These are phyloP conservation scores for Bambusicola thoracicus DNA, from an alignment of 2,113 vertebrate species.

Conservation along the genomic window DNA sequence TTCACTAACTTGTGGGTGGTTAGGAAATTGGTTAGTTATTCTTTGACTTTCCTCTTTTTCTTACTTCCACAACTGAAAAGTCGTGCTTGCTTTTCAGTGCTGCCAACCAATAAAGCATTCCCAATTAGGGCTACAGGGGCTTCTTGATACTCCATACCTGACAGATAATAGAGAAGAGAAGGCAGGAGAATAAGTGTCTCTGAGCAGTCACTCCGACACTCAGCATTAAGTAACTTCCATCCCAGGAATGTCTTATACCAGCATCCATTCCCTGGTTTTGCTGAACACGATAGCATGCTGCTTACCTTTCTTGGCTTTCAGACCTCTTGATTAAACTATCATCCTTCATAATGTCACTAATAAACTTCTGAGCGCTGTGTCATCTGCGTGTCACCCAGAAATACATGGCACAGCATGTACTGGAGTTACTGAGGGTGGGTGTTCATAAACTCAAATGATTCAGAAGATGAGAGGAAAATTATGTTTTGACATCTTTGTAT, in stretches of 20 bases:
- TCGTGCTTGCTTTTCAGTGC: background rate
- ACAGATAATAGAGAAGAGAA: background rate
- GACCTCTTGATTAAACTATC: background rate
- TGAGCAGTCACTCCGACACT: background rate
- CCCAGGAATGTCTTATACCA: background rate
- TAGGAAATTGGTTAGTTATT: background rate
- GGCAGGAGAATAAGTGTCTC: background rate
- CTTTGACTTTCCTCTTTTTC: background rate
- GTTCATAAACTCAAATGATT: constrained; percentile 29
- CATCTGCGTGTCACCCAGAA: background rate
- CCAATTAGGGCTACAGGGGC: background rate
- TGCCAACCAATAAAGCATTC: background rate
- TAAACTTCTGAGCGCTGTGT: background rate
- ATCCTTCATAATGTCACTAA: background rate
- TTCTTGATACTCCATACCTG: fast-evolving
- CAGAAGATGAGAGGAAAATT: constrained; percentile 45
- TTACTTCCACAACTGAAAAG: background rate
- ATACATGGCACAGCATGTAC: constrained; percentile 24
- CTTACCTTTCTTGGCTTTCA: background rate
- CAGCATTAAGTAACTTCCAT: fast-evolving
- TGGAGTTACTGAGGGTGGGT: constrained; percentile 28
- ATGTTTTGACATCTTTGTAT: constrained; percentile 45
- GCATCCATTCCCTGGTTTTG: background rate
- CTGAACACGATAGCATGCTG: background rate
- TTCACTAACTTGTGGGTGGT: too few species aligned